A percentile compares a stretch with the other conserved stretches of the same genome.
phyloP scores from a whole-genome alignment of 1,140 invertebrate genomes.

The Neotoxoptera formosana region DNA sequence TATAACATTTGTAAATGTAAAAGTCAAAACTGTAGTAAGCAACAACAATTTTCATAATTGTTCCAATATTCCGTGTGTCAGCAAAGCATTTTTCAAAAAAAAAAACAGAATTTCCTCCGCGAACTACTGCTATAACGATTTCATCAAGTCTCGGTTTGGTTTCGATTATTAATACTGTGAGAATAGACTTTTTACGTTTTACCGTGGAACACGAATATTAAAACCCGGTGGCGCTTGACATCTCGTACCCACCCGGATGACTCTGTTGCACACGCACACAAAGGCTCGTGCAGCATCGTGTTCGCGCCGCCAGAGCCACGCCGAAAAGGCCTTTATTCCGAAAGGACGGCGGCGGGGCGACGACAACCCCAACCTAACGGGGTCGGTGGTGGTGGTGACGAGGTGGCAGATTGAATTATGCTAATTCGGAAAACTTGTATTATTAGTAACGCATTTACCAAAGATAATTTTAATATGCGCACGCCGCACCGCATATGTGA shows the following conservation, averaged over 20 bases:
- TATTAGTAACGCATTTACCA: constrained; percentile 49
- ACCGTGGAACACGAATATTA: background rate
- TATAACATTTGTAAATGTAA: background rate
- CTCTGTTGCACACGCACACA: no score
- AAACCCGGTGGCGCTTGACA: background rate
- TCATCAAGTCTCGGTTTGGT: background rate
- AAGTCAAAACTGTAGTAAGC: background rate
- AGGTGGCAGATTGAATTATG: constrained; percentile 45
- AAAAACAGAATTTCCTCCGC: no score
- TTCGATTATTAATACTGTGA: background rate
- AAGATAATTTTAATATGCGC: constrained; percentile 53
- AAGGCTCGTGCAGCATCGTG: background rate
- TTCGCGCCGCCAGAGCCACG: background rate
- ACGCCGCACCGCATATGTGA: constrained; percentile 16
- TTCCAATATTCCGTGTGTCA: background rate
- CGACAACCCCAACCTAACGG: background rate
- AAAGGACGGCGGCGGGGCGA: background rate
- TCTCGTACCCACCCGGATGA: background rate
- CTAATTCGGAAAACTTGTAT: constrained; percentile 50
- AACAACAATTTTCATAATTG: background rate
- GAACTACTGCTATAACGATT: background rate
- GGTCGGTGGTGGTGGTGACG: no score
- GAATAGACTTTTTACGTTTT: background rate
- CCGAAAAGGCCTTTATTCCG: background rate
- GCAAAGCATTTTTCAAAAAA: no score